phyloP scores from a whole-genome alignment of 2,888 invertebrate genomes.

The Mactromeris polynyma region DNA sequence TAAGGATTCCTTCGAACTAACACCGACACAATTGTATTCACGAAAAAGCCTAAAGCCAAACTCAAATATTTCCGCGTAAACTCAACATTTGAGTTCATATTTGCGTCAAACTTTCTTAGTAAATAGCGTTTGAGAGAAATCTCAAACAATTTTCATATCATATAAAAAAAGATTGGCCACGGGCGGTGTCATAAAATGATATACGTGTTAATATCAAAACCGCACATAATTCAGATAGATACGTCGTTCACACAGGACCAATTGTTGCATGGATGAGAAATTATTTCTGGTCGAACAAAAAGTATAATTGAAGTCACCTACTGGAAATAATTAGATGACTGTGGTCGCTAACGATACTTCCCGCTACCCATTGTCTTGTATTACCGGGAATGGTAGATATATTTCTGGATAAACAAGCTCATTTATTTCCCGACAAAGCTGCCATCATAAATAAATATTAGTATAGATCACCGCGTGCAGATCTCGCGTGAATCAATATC shows the following conservation, averaged over 20 bases:
- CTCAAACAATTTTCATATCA: too few relatives aligned
- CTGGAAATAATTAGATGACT: background rate
- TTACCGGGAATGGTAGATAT: background rate
- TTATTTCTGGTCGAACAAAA: background rate
- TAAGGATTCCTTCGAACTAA: too few relatives aligned
- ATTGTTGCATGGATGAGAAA: background rate
- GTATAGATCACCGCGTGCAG: background rate
- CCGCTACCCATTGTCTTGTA: background rate
- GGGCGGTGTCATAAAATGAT: too few relatives aligned
- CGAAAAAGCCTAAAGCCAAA: too few relatives aligned
- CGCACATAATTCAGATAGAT: background rate
- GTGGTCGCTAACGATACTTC: background rate
- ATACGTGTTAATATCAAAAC: too few relatives aligned
- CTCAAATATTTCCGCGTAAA: too few relatives aligned
- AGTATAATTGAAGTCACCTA: background rate
- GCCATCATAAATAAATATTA: background rate
- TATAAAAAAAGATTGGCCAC: too few relatives aligned
- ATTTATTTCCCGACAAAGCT: background rate
- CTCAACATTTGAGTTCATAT: too few relatives aligned
- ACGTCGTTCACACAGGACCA: background rate
- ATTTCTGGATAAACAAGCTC: background rate
- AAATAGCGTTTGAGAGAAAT: too few relatives aligned
- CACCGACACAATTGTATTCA: too few relatives aligned
- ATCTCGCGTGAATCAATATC: background rate
- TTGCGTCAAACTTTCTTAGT: too few relatives aligned